These are phyloP conservation scores for Perodicticus potto DNA, from an alignment of 2,797 vertebrate genomes.

Conservation along the genomic window DNA sequence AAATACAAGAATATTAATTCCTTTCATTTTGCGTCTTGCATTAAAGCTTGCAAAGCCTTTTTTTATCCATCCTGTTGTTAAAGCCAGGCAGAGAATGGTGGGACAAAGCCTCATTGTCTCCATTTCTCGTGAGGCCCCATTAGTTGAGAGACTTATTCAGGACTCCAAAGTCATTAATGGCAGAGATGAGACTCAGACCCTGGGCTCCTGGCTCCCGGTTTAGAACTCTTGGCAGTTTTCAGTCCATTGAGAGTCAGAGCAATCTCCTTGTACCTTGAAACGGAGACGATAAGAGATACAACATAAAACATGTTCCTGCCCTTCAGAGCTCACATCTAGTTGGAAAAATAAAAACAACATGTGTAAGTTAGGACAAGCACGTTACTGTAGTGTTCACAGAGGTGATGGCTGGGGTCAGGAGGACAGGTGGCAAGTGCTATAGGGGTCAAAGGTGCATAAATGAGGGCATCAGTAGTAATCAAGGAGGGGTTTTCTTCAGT, in stretches of 20 bases:
- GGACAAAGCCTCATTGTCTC: not conserved
- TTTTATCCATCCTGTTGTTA: not conserved
- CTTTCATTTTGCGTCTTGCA: not conserved
- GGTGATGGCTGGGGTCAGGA: no score
- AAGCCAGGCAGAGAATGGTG: not conserved
- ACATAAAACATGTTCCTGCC: not conserved
- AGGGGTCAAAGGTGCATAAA: no score
- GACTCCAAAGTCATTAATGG: not conserved
- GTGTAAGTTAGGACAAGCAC: not conserved
- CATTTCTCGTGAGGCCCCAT: not conserved
- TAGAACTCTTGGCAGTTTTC: not conserved
- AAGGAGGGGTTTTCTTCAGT: not conserved
- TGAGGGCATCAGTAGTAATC: not conserved
- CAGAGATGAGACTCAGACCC: not conserved
- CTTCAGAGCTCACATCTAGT: not conserved
- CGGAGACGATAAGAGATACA: not conserved
- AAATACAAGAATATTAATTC: not conserved
- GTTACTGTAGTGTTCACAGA: not conserved
- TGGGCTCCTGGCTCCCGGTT: not conserved
- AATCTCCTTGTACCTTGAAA: not conserved
- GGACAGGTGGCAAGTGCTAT: not conserved
- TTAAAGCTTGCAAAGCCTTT: not conserved
- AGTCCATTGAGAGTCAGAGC: not conserved
- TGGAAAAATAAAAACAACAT: not conserved
- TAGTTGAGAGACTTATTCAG: not conserved